Evolutionary conservation across 2,797 vertebrate species (phyloP), one percentile per base, ranked within the genome.

Genomic region (Chelmon rostratus): DNA sequence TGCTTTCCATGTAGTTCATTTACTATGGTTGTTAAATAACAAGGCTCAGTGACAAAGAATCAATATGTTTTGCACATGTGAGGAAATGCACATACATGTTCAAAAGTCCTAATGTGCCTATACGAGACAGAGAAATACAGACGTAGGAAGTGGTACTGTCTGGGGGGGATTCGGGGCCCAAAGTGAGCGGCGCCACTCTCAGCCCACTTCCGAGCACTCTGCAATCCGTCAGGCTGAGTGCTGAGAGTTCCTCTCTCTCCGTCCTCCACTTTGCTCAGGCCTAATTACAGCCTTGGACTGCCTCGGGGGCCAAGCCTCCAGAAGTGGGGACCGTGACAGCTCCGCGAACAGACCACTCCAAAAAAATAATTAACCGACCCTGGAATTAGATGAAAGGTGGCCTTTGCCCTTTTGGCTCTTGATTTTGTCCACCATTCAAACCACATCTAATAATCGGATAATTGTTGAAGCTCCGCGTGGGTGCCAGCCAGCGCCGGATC

Each of bases 231-330:
- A 91, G 78, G 63, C 86, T 83, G 88, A 89, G 87, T 89, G 87
- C 89, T 91, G 90, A 91, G 88, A 91, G 88, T 86, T 91, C 76
- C 72, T 88, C 83, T 83, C 82, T 84, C 85, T 87, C 79, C 75
- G 11, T 89, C 91, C 82, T 88, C 78, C 82, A 83, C 87, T 88
- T 71, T 44, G 73, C 87, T 93, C 76, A 46, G 85, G 82, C 88
- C 87, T 91, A 93, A 93, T 94, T 93, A 92, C 86, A 88, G 84
- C 85, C 79, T 90, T 86, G 77, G 76, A 82, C 81, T 73, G 82
- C 88, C 68, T 87, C 77, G 0, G 85, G 85, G 90, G 83, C 84
- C 83, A 86, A 89, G 81, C 69, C 81, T 90, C 78, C 82, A 88
- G 70, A 90, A 85, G 91, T 57, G 76, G 88, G 85, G 88, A 91